Evolutionary conservation across 2,113 vertebrate genomes (phyloP), one percentile per base, ranked within the genome.

Genomic region (Chlorodrepanis virens): DNA sequence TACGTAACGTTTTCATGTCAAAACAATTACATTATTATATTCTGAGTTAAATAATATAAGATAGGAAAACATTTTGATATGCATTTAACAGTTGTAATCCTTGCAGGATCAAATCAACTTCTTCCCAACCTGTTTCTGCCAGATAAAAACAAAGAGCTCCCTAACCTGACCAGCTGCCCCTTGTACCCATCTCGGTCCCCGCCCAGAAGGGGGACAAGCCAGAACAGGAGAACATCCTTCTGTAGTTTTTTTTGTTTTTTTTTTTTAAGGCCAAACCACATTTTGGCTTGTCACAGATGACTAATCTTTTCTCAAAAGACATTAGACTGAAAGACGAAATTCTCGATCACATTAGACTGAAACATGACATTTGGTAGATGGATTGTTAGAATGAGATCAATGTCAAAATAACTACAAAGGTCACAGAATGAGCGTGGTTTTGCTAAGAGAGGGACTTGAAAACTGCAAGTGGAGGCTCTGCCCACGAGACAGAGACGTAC

Each of bases 21-120:
- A 98, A 98, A 98, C 97, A 98, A 98, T 98, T 98, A 97, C 96
- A 96, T 97, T 97, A 98, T 97, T 97, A 97, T 95, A 98, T 96
- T 97, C 97, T 56, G 83, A 98, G 93, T 95, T 97, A 98, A 98
- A 98, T 97, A 98, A 98, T 97, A 97, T 97, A 97, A 98, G 93
- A 97, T 92, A 90, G 80, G 95, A 98, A 98, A 98, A 98, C 96
- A 98, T 97, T 98, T 88, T 97, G 96, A 98, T 98, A 96, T 54
- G 94, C 89, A 96, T 96, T 96, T 98, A 98, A 97, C 96, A 98
- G 97, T 94, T 93, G 87, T 69, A 98, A 95, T 96, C 90, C 83
- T 97, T 92, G 82, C 82, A 97, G 63, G 83, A 98, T 95, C 77
- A 89, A 97, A 97, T 95, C 97, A 95, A 95, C 78, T 97, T 97